Evolutionary conservation across 2,113 vertebrate species (phyloP), one percentile per base, ranked within the genome.

Genomic region (Tachysurus vachellii): DNA sequence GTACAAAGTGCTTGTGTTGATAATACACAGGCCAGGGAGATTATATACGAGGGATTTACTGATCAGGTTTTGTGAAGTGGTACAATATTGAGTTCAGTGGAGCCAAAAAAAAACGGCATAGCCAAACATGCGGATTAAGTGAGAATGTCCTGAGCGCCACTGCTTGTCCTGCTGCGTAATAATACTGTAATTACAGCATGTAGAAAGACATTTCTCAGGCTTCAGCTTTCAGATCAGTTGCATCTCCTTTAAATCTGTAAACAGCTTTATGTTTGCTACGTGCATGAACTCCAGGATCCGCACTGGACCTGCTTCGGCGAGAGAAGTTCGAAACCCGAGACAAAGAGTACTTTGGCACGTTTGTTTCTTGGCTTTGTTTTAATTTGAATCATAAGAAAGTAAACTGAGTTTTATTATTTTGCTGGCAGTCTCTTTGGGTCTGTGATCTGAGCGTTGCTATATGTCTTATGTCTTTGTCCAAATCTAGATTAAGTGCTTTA

Each of bases 241-340:
- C 19, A 42, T 85, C 81, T 84, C 85, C 86, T 68, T 87, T 83
- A 70, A 50, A 68, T 76, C 44, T 59, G 16, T 42, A 82, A 77
- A 70, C 12, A 81, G 50, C 71, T 50, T 47, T 36, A 80, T 44
- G 26, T 31, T 61, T 50, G 66, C 44, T 6, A 64, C 47, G 47
- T 44, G 17, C 70, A 44, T 21, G 36, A 44, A 11, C 13, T 36
- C 36, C 73, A 44, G 83, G 82, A 79, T 21, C 73, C 77, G 59
- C 70, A 28, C 36, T 14, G 54, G 86, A 80, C 68, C 86, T 21
- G 82, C 42, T 59, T 47, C 44, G 36, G 13, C 1, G 4, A 0
- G 16, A 62, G 36, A 44, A 62, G 5, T 10, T 0, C 16, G 26
- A 64, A 31, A 66, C 47, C 21, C 8, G 28, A 53, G 71, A 64